Evolutionary conservation across 1,140 invertebrate species (phyloP).

Genomic region (Dreissena rostriformis): DNA sequence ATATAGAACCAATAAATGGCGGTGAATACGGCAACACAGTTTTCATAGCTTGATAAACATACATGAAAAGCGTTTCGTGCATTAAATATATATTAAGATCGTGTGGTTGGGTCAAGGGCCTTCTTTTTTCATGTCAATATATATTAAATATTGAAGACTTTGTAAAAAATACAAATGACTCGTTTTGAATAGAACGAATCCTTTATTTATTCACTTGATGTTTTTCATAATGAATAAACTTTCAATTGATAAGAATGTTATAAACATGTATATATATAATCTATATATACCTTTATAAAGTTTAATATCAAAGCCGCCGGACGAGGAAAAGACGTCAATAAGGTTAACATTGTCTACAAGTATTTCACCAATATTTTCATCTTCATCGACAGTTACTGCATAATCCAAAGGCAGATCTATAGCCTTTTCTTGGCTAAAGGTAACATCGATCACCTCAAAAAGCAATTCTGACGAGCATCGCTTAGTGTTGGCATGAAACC

Average conservation of each 20-base stretch:
- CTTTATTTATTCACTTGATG: neutral
- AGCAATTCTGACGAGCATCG: conserved; percentile 29
- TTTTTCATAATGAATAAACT: neutral
- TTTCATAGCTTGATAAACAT: too few species aligned
- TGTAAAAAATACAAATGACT: neutral
- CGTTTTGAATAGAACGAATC: neutral
- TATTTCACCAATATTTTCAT: conserved; percentile 30
- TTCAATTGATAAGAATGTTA: neutral
- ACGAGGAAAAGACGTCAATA: conserved; percentile 17
- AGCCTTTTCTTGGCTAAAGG: conserved; percentile 28
- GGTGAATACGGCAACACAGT: too few species aligned
- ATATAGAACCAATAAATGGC: neutral
- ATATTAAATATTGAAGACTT: too few species aligned
- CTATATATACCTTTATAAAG: conserved; percentile 34
- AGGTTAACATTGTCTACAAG: neutral
- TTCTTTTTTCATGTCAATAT: too few species aligned
- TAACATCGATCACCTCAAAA: conserved; percentile 4
- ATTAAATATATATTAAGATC: neutral
- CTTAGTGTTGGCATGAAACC: conserved; percentile 25
- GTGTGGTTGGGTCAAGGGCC: neutral
- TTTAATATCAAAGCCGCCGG: neutral
- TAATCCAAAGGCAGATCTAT: conserved; percentile 37
- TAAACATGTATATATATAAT: too few species aligned
- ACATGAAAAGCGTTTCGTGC: neutral
- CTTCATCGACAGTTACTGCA: conserved; percentile 6